Evolutionary conservation across 1,140 invertebrate genomes (phyloP).

Genomic region (Adoxophyes honmai): DNA sequence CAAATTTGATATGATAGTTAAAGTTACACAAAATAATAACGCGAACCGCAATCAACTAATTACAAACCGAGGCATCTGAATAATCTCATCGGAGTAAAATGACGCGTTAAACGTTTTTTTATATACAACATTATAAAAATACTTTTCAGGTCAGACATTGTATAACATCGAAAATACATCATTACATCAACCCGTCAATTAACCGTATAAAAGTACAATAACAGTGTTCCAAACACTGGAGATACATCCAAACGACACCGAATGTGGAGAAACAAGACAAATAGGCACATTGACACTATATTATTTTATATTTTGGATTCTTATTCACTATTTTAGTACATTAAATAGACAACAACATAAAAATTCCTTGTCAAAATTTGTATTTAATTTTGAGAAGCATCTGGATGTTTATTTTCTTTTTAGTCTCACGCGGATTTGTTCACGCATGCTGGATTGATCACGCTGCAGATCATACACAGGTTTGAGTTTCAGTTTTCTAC

Average conservation of each 20-base stretch:
- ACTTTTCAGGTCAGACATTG: slow-evolving; percentile 58
- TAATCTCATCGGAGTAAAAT: slow-evolving; percentile 23
- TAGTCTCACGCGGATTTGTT: too few species aligned
- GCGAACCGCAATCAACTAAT: too few species aligned
- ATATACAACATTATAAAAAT: slow-evolving; percentile 66
- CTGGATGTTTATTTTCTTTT: too few species aligned
- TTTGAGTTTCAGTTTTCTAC: too few species aligned
- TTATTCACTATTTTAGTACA: background rate
- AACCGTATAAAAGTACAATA: slow-evolving; percentile 39
- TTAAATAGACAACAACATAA: slow-evolving; percentile 6
- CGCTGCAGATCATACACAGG: too few species aligned
- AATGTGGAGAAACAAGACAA: slow-evolving; percentile 5
- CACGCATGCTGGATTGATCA: too few species aligned
- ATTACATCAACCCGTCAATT: slow-evolving; percentile 22
- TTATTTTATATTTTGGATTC: slow-evolving; percentile 1
- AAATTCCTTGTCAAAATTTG: background rate
- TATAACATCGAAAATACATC: slow-evolving; percentile 70
- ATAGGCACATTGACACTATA: slow-evolving; percentile 18
- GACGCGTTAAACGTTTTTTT: slow-evolving; percentile 25
- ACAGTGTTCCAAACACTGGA: slow-evolving; percentile 16
- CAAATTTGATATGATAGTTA: too few species aligned
- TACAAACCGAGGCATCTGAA: too few species aligned
- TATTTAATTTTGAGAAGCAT: too few species aligned
- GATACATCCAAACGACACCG: slow-evolving; percentile 9
- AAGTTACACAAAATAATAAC: too few species aligned